Percentiles rank a stretch among this genome's conserved stretches.
Conservation (phyloP, 1,140 invertebrate genomes). For the Armadillidium nasatum region DNA sequence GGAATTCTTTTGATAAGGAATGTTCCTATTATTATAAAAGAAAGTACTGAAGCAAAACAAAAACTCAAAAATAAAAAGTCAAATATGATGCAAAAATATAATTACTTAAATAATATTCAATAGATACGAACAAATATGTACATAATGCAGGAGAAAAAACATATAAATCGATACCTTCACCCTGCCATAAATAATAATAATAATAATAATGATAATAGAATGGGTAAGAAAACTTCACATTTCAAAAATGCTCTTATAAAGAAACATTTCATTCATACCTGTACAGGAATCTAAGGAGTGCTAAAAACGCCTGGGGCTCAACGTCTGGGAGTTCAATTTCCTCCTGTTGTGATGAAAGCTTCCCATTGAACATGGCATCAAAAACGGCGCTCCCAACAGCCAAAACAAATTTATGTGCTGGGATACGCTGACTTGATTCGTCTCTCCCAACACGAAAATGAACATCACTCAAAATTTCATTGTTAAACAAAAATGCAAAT, state of each 20-base stretch:
- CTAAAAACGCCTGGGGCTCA: conserved; percentile 70
- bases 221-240: too few relatives aligned
- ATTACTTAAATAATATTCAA: too few relatives aligned
- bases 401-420: conserved; percentile 78
- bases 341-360: conserved; percentile 58
- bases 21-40: too few relatives aligned
- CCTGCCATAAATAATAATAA: too few relatives aligned
- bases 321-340: conserved; percentile 78
- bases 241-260: conserved; percentile 60
- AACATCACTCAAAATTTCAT: conserved; percentile 73
- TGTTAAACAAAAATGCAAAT: conserved; percentile 72
- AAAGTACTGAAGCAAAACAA: too few relatives aligned
- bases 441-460: conserved; percentile 62
- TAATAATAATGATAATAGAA: too few relatives aligned
- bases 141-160: too few relatives aligned
- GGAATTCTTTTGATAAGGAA: too few relatives aligned
- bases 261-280: conserved; percentile 47
- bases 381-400: conserved; percentile 75
- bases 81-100: too few relatives aligned
- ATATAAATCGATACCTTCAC: too few relatives aligned
- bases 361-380: conserved; percentile 75
- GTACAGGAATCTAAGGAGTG: conserved; percentile 61
- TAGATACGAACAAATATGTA: too few relatives aligned
- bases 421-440: conserved; percentile 65
- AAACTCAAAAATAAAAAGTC: too few relatives aligned